These are phyloP conservation scores for Pteruthius melanotis DNA, from an alignment of 2,113 vertebrate genomes.

Conservation along the genomic window DNA sequence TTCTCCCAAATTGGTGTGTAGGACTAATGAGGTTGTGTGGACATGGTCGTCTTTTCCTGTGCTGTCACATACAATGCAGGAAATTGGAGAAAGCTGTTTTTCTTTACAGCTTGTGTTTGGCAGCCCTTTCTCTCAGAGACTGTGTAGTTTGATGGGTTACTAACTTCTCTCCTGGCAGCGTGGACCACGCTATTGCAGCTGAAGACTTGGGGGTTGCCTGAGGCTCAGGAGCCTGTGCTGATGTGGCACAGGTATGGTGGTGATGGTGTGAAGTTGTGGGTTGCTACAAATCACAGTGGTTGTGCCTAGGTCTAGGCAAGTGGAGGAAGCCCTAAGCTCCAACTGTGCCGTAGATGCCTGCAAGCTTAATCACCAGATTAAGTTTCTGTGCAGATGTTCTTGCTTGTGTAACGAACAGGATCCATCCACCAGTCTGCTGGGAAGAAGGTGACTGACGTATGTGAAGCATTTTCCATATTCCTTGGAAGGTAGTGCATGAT, in stretches of 20 bases:
- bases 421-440: not conserved
- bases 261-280: not conserved
- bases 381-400: not conserved
- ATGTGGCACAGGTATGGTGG: accelerated
- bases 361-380: not conserved
- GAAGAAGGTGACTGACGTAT: not conserved
- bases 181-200: not conserved
- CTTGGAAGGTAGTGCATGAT: not conserved
- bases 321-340: not conserved
- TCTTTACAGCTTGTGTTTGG: not conserved
- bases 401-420: not conserved
- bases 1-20: not conserved
- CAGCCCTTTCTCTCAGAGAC: not conserved
- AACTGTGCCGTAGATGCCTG: not conserved
- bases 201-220: not conserved
- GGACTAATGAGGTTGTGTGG: not conserved
- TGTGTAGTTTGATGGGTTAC: not conserved
- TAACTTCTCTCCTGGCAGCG: not conserved
- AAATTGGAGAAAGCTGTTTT: not conserved
- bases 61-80: not conserved
- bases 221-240: not conserved
- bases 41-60: not conserved
- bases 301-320: not conserved
- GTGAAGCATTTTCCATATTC: not conserved
- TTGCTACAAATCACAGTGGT: accelerated